Base-by-base conservation (phyloP, 2,888 invertebrate genomes). In the Ectobius pallidus region DNA sequence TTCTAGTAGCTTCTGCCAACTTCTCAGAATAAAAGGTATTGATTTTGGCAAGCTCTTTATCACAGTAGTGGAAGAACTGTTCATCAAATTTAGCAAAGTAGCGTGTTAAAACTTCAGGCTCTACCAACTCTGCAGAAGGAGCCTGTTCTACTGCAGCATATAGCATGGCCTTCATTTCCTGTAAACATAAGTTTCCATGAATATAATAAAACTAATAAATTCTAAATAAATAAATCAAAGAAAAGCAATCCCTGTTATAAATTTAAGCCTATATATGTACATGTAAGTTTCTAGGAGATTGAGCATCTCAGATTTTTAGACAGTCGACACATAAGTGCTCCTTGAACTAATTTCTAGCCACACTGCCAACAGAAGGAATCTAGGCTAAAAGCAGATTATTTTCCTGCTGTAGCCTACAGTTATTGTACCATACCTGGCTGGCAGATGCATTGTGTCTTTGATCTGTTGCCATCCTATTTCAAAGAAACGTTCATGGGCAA, bases 21-120 rank as follows among this genome's bases (percentile, higher is more conserved):
- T 96, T 96, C 83, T 96, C 94, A 69, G 92, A 90, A 81, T 92
- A 96, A 82, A 95, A 96, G 14, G 93, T 92, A 82, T 95, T 95
- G 79, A 95, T 95, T 84, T 95, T 95, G 72, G 91, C 89, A 76
- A 96, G 84, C 83, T 96, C 95, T 78, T 91, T 91, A 80, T 95
- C 94, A 82, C 93, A 93, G 79, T 91, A 92, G 78, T 90, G 91
- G 81, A 95, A 93, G 80, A 95, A 95, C 78, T 90, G 88, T 81
- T 95, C 95, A 81, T 94, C 94, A 83, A 94, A 93, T 79, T 91
- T 90, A 62, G 90, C 90, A 83, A 91, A 91, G 80, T 91, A 91
- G 16, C 92, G 85, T n/a, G 88, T 87, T 6, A 92, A 83, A 34
- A 89, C 85, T 77, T 91, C 91, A 1, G 88, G 87, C 78, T 92